Evolutionary conservation across 2,113 vertebrate species (phyloP), one percentile per base, ranked within the genome.

Genomic region (Pavo muticus): DNA sequence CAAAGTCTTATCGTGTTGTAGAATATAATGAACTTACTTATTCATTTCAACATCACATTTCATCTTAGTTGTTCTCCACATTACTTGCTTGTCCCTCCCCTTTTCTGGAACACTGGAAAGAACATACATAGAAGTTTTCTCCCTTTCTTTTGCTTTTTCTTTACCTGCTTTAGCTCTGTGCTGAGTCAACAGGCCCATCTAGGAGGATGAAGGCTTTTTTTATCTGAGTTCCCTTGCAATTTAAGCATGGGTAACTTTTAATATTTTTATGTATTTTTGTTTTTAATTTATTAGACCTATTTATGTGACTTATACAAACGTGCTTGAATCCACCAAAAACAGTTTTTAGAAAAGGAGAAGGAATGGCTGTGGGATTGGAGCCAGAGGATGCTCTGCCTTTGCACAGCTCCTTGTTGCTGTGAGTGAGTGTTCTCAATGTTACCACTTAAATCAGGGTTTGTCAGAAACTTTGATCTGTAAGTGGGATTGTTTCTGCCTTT

Each of bases 11-110:
- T 97, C 97, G 7, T 60, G 91, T 91, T 75, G 94, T 79, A 94
- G 94, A 90, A 93, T 97, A 97, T 97, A 98, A 98, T 97, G 97
- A 98, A 97, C 97, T 97, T 91, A 91, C 96, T 95, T 94, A 96
- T 96, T 94, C 95, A 96, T 96, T 93, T 80, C 71, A 42, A 74
- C 70, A 94, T 94, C 94, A 89, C 96, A 96, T 96, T 97, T 97
- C 93, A 96, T 97, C 96, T 96, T 94, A 87, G 89, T 93, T 96
- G 88, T 88, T 93, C 87, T 95, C 69, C 78, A 68, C 78, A 70
- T 86, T 94, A 93, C 81, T 92, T 93, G 70, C 84, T 92, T 18
- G 0, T 79, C 50, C 91, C 73, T 88, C 87, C 74, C 63, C 45
- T 94, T 78, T 93, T 88, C 76, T 91, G 87, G 88, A 92, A 96